Conservation (phyloP, 2,797 vertebrate genomes). For the Moxostoma hubbsi region DNA sequence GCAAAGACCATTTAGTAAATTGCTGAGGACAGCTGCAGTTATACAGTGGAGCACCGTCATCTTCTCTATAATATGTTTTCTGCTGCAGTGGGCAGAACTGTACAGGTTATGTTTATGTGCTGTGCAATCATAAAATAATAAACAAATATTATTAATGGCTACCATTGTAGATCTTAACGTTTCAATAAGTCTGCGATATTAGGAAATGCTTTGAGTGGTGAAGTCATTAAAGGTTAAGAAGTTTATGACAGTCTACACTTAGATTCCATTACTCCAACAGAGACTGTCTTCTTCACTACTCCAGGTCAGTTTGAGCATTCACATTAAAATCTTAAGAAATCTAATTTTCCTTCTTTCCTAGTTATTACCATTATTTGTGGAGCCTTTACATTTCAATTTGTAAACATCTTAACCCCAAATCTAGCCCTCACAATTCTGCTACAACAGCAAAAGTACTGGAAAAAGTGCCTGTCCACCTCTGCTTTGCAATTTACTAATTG, state of each 20-base stretch:
- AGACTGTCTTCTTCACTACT: background rate
- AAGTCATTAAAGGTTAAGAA: too few species aligned
- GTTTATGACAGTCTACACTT: background rate
- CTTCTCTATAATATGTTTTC: constrained; percentile 27
- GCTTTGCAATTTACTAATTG: constrained; percentile 43
- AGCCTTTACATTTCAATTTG: constrained; percentile 22
- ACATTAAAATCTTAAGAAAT: constrained; percentile 32
- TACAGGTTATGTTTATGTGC: constrained; percentile 30
- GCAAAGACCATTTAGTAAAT: constrained; percentile 50
- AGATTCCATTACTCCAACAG: background rate
- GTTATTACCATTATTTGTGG: constrained; percentile 19
- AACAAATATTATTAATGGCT: constrained; percentile 46
- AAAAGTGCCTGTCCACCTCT: constrained; percentile 27
- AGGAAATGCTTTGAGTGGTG: constrained; percentile 8
- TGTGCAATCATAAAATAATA: constrained; percentile 35
- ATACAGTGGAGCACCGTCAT: constrained; percentile 14
- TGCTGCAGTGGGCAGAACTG: constrained; percentile 29
- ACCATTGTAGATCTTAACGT: constrained; percentile 23
- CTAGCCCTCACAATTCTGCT: background rate
- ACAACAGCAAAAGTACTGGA: constrained; percentile 28
- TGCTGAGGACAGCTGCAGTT: constrained; percentile 20
- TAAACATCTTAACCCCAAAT: constrained; percentile 18
- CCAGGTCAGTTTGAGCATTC: background rate
- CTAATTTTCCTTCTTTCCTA: constrained; percentile 6
- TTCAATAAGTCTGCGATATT: constrained; percentile 36